phyloP scores from a whole-genome alignment of 2,797 vertebrate species.

The Picus viridis region DNA sequence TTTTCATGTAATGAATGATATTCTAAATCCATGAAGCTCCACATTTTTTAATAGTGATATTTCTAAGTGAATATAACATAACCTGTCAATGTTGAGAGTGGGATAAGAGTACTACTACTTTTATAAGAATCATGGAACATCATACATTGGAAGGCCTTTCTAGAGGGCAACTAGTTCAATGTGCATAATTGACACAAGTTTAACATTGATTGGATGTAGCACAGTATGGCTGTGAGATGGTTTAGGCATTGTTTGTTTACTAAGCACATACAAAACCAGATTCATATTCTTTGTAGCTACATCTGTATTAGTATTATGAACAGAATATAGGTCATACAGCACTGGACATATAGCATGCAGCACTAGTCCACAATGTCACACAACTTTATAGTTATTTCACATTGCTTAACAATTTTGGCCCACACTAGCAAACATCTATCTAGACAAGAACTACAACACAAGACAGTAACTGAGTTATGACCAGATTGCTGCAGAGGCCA shows the following conservation, averaged over 20 bases:
- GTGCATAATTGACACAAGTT: not conserved
- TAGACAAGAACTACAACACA: not conserved
- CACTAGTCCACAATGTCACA: not conserved
- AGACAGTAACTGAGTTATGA: not conserved
- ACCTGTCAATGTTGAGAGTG: not conserved
- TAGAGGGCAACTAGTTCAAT: not conserved
- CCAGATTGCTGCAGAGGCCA: not conserved
- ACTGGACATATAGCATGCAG: accelerated
- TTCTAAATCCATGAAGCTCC: not conserved
- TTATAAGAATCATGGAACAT: not conserved
- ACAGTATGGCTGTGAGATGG: not conserved
- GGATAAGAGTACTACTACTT: not conserved
- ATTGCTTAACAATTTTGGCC: not conserved
- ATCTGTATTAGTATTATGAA: not conserved
- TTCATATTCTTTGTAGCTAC: not conserved
- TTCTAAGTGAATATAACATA: not conserved
- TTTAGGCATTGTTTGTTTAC: not conserved
- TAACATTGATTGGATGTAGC: accelerated
- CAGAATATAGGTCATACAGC: not conserved
- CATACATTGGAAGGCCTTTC: not conserved
- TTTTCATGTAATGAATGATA: not conserved
- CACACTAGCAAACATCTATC: not conserved
- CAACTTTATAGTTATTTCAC: not conserved
- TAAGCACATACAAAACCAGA: not conserved
- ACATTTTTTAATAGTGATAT: not conserved